Evolutionary conservation across 2,113 vertebrate species (phyloP).

Genomic region (Tangachromis dhanisi): DNA sequence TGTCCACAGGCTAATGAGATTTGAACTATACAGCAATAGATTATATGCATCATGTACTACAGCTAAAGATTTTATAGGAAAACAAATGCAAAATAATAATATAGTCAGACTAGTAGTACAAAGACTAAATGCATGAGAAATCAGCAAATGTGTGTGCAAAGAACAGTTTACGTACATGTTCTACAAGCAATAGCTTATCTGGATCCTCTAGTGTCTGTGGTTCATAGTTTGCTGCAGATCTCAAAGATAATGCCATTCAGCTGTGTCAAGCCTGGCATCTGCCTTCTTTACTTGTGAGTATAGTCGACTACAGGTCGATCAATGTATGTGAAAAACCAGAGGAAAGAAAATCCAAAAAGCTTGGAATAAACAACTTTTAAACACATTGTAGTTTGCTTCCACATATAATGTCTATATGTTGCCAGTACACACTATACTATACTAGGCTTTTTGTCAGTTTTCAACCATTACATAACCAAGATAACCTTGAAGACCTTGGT

Average conservation of each 20-base stretch:
- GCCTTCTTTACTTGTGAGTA: background rate
- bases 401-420: background rate
- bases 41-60: background rate
- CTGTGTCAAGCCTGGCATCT: background rate
- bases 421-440: background rate
- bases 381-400: background rate
- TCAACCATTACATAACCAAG: background rate
- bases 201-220: background rate
- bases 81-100: background rate
- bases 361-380: background rate
- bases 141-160: background rate
- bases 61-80: background rate
- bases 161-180: background rate
- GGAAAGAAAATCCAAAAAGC: background rate
- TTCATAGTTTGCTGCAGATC: background rate
- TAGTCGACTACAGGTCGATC: background rate
- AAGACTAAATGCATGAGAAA: background rate
- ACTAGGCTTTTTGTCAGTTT: background rate
- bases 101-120: background rate
- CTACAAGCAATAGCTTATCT: background rate
- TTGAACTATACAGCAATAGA: background rate
- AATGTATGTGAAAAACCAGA: background rate
- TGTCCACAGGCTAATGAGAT: background rate
- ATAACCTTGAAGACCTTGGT: background rate
- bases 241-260: background rate